phyloP scores from a whole-genome alignment of 2,113 vertebrate species.

The Catagonus wagneri region DNA sequence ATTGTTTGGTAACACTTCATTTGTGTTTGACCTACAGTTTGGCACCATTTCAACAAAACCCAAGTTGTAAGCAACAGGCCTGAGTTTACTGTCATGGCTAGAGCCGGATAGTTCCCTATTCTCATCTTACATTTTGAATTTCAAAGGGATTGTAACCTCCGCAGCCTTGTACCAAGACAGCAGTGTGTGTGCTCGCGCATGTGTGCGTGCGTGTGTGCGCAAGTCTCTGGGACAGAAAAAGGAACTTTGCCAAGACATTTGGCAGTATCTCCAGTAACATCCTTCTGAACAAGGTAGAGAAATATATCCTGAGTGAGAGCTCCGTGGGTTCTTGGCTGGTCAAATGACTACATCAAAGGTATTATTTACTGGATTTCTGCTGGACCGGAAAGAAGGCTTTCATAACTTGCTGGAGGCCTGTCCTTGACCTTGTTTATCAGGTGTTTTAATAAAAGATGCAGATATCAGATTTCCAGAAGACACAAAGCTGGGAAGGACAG shows the following conservation, averaged over 20 bases:
- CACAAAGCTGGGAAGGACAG: neutral
- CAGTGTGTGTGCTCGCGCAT: neutral
- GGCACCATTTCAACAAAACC: neutral
- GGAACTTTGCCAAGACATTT: constrained; percentile 12
- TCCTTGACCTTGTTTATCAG: neutral
- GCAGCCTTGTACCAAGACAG: neutral
- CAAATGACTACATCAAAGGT: neutral
- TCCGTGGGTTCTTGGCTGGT: neutral
- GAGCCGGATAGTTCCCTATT: neutral
- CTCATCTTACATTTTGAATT: neutral
- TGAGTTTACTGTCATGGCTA: neutral
- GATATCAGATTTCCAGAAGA: neutral
- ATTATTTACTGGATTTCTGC: neutral
- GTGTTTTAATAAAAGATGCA: neutral
- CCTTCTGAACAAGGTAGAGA: neutral
- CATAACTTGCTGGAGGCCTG: neutral
- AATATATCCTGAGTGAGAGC: neutral
- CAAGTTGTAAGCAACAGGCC: neutral
- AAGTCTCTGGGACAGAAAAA: neutral
- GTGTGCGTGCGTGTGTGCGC: too few relatives aligned
- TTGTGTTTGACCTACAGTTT: neutral
- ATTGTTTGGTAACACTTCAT: neutral
- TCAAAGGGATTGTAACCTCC: neutral
- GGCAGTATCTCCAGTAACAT: neutral
- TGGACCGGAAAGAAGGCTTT: neutral